Evolutionary conservation across 1,140 invertebrate genomes (phyloP).

Genomic region (Daktulosphaira vitifoliae): DNA sequence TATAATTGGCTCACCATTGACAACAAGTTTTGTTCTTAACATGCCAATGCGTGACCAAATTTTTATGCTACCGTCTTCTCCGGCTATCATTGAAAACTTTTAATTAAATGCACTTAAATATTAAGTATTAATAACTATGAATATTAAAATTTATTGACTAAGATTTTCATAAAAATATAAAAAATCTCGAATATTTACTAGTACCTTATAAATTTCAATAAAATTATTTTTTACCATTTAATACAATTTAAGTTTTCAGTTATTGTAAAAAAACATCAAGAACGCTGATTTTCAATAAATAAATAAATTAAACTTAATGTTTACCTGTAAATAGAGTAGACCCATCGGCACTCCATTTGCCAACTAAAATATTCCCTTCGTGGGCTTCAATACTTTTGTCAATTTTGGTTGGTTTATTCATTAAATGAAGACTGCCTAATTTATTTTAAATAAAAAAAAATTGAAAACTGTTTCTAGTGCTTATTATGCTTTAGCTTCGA

Average conservation of each 20-base stretch:
- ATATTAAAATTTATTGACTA: background rate
- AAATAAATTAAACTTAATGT: background rate
- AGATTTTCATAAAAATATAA: no score
- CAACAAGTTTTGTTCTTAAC: constrained; percentile 79
- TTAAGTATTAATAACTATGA: background rate
- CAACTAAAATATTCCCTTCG: constrained; percentile 75
- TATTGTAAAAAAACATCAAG: no score
- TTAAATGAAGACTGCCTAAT: constrained; percentile 80
- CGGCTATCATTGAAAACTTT: constrained; percentile 50
- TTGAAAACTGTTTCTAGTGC: constrained; percentile 36
- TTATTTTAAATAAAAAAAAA: no score
- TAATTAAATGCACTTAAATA: no score
- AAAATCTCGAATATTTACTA: no score
- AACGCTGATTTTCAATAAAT: no score
- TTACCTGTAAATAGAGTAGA: constrained; percentile 77
- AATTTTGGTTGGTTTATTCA: constrained; percentile 78
- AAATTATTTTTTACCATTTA: no score
- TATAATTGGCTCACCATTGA: constrained; percentile 70
- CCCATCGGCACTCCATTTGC: constrained; percentile 87
- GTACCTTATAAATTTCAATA: no score
- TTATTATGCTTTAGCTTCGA: background rate
- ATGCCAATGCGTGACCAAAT: constrained; percentile 95
- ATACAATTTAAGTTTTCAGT: no score
- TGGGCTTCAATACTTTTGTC: constrained; percentile 91
- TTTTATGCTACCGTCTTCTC: constrained; percentile 93